A percentile compares a stretch with the other conserved stretches of the same genome.
These are phyloP conservation scores for Dendrolimus houi DNA, from an alignment of 2,888 invertebrate genomes.

Conservation along the genomic window DNA sequence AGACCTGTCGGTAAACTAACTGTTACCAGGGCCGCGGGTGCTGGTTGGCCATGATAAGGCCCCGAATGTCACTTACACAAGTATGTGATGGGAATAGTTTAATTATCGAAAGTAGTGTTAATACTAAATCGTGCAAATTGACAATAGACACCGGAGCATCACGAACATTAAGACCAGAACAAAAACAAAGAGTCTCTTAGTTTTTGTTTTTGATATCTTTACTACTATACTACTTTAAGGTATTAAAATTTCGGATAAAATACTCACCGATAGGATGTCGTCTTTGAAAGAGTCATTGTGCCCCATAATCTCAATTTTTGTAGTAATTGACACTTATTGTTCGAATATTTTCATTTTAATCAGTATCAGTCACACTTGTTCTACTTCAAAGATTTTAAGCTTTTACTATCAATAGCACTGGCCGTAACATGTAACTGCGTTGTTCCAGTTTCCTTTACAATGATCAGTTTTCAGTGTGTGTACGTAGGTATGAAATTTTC, in stretches of 20 bases:
- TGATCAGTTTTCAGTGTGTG: not conserved
- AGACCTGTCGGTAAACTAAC: no score
- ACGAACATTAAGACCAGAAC: no score
- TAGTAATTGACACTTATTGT: not conserved
- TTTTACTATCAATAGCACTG: not conserved
- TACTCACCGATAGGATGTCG: not conserved
- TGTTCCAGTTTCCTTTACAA: not conserved
- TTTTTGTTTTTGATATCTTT: constrained; percentile 7
- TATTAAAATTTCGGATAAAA: constrained; percentile 24
- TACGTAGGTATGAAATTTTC: not conserved
- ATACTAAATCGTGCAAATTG: no score
- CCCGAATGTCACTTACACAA: no score
- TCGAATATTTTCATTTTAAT: not conserved
- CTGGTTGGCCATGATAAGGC: no score
- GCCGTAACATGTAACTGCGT: not conserved
- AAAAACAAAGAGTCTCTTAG: no score
- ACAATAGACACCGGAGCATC: no score
- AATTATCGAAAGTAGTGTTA: no score
- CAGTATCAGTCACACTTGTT: not conserved
- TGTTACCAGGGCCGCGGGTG: no score
- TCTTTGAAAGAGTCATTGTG: not conserved
- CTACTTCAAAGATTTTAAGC: not conserved
- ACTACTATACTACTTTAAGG: constrained; percentile 6
- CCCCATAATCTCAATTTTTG: not conserved
- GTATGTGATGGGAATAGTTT: no score